These are phyloP conservation scores for Solenopsis fugax DNA, from an alignment of 1,140 invertebrate genomes.

Conservation along the genomic window DNA sequence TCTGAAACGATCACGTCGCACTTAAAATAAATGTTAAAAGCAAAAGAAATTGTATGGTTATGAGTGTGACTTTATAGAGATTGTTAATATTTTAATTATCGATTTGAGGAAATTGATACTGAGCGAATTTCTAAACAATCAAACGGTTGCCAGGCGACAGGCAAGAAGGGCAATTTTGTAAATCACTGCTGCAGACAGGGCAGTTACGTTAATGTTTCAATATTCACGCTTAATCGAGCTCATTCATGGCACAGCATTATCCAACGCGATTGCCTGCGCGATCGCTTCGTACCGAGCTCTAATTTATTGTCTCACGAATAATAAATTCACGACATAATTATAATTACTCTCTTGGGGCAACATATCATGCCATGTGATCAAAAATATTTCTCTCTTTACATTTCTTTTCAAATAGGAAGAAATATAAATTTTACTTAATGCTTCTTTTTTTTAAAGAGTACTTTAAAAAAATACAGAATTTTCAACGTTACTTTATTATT, in stretches of 20 bases:
- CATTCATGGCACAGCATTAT: conserved; percentile 61
- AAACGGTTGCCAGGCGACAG: conserved; percentile 52
- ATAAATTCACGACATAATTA: conserved; percentile 40
- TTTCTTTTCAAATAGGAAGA: neutral
- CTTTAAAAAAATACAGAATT: neutral
- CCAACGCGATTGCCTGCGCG: conserved; percentile 34
- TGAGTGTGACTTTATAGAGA: neutral
- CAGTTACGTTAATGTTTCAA: conserved; percentile 74
- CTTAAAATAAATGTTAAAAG: neutral
- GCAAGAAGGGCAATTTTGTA: conserved; percentile 73
- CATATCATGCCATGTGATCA: neutral
- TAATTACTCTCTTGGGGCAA: neutral
- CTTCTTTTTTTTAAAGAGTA: neutral
- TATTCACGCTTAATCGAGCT: conserved; percentile 74
- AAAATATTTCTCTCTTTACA: neutral
- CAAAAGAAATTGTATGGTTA: neutral
- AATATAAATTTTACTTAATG: neutral
- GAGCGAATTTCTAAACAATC: conserved; percentile 42
- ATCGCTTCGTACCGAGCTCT: conserved; percentile 55
- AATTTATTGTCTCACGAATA: conserved; percentile 56
- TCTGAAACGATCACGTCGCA: neutral
- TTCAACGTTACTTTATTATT: neutral
- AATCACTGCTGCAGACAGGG: conserved; percentile 71
- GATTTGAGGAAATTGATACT: conserved; percentile 44
- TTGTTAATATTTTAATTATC: conserved; percentile 32